Base-by-base conservation (phyloP, 2,113 vertebrate species). In the Symphodus melops region DNA sequence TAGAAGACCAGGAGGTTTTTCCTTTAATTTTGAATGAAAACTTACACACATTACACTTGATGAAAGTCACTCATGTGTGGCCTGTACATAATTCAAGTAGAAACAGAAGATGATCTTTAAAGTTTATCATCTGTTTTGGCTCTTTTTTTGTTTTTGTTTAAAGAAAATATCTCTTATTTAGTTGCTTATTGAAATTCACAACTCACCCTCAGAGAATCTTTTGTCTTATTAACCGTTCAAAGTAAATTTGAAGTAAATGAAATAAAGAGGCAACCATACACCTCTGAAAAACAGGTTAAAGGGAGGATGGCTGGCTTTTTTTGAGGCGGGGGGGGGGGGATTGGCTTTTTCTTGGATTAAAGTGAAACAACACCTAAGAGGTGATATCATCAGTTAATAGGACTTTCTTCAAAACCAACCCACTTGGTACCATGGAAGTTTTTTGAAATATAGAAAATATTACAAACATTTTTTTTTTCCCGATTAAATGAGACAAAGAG, bases 101-200 rank as follows among this genome's bases (percentile, higher is more conserved):
- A 20, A 25, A 62, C 33, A 28, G 60, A 48, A 5, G 42, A 14
- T 44, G 12, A 14, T 44, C 14, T 62, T 46, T 36, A 69, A 23
- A 9, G 19, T 71, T 14, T 53, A 71, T 25, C 19, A 71, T 52
- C 36, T 28, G 8, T 28, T 70, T 33, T 33, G 4, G 11, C 23
- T 39, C 42, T 0, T 52, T 16, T n/a, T 44, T 52, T 52, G 25
- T 25, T 25, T 25, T 25, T 25, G 25, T 2, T 17, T 2, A 25
- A 53, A 20, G 28, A 62, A 72, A 53, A 11, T 12, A 61, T 61
- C 41, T 16, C 33, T 42, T 37, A 12, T 60, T 71, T n/a, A 36
- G 11, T 46, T 10, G 19, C 13, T 42, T 1, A 23, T n/a, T 10
- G 39, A 41, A 41, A 53, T 20, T 41, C 4, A 21, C 12, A 62